phyloP scores from a whole-genome alignment of 2,797 vertebrate genomes.

The Poecilia velifera region DNA sequence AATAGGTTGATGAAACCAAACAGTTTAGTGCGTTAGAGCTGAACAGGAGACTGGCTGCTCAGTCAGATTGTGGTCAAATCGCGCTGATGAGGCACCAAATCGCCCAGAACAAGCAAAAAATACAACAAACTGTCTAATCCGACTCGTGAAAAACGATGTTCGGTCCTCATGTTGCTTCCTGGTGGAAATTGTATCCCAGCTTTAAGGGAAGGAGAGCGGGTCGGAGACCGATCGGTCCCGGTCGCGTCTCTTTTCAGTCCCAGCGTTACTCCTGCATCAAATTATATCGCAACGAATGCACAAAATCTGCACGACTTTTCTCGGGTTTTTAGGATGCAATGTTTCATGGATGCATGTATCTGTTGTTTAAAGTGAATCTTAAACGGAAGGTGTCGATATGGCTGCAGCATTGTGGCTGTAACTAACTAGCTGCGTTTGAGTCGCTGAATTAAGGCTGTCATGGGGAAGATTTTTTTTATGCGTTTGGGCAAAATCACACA shows the following conservation, averaged over 20 bases:
- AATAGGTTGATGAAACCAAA: background rate
- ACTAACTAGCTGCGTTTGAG: slow-evolving; percentile 64
- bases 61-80: slow-evolving; percentile 39
- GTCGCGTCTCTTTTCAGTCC: slow-evolving; percentile 50
- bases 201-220: slow-evolving; percentile 38
- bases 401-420: slow-evolving; percentile 74
- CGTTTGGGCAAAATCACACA: slow-evolving; percentile 7
- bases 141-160: slow-evolving; percentile 23
- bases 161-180: slow-evolving; percentile 21
- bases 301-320: slow-evolving; percentile 18
- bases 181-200: slow-evolving; percentile 18
- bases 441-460: slow-evolving; percentile 33
- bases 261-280: background rate
- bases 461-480: background rate
- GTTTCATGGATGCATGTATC: slow-evolving; percentile 6
- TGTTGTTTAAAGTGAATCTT: slow-evolving; percentile 29
- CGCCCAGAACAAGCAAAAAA: slow-evolving; percentile 25
- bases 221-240: slow-evolving; percentile 55
- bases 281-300: background rate
- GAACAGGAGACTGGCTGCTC: slow-evolving; percentile 20
- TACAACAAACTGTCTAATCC: background rate
- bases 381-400: slow-evolving; percentile 42
- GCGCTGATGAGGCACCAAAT: slow-evolving; percentile 33
- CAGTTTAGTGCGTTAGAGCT: slow-evolving; percentile 14
- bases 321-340: background rate